A percentile compares a stretch with the other conserved stretches of the same genome.
Evolutionary conservation across 1,140 invertebrate genomes (phyloP).

Genomic region (Pomacea maculata): DNA sequence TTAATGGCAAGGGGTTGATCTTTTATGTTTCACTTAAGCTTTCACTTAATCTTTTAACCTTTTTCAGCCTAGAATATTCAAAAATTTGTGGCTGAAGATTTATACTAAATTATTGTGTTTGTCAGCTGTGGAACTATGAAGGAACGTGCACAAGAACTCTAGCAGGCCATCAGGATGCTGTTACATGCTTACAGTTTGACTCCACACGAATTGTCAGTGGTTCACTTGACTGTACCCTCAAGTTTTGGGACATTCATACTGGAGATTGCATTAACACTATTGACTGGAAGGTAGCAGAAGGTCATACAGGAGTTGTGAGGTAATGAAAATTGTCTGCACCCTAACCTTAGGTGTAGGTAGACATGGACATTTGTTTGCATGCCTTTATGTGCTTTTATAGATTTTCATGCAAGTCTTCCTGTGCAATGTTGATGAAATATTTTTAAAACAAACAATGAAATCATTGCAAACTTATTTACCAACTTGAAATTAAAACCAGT

Average conservation of each 20-base stretch:
- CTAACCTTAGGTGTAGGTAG: no score
- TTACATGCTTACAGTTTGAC: conserved; percentile 69
- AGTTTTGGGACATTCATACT: conserved; percentile 67
- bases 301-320: conserved; percentile 69
- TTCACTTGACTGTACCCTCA: conserved; percentile 69
- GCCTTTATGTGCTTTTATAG: no score
- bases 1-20: no score
- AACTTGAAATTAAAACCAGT: no score
- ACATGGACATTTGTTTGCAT: no score
- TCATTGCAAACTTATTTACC: no score
- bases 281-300: conserved; percentile 71
- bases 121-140: conserved; percentile 66
- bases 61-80: not conserved
- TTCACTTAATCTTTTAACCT: no score
- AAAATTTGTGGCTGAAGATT: not conserved
- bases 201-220: conserved; percentile 66
- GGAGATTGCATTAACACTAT: conserved; percentile 69
- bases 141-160: conserved; percentile 66
- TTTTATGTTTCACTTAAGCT: no score
- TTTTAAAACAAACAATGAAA: no score
- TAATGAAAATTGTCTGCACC: conserved; percentile 17
- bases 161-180: conserved; percentile 67
- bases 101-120: conserved; percentile 11
- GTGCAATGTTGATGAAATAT: no score
- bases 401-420: no score